Base-by-base conservation (phyloP, 2,888 invertebrate genomes). In the Bhutanitis thaidina region DNA sequence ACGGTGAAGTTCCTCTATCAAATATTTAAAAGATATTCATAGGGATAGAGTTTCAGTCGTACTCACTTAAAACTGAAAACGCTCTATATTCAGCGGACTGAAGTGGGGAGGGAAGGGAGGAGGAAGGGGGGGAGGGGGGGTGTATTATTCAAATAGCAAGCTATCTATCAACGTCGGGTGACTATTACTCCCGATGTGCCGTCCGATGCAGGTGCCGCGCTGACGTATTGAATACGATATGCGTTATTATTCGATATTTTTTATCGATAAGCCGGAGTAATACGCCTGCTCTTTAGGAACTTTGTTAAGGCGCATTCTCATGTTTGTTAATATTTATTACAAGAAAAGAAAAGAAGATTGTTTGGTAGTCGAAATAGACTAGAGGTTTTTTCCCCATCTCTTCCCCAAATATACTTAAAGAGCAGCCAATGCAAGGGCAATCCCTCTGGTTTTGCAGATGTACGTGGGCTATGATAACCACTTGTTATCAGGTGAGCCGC, bases 111-210 rank as follows among this genome's bases (percentile, higher is more conserved):
- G 39, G 39, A 10, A 13, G 44, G 3, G 7, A 27, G 13, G 44
- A 25, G 39, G 20, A 13, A 36, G 3, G 7, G 36, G 13, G 39
- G 39, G 20, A 13, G 44, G 3, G 7, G 36, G 13, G 44, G 47
- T 53, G 56, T 63, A 64, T 65, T 65, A 66, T 65, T 65, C 64
- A 69, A 67, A 67, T 63, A 57, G 61, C 2, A 36, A 36, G 34
- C 57, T 57, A 68, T 68, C 60, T 61, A 62, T 70, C 69, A 65
- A 59, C 53, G 66, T 62, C 67, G 57, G 37, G 39, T 44, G 55
- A 55, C 57, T 60, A 59, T 59, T 58, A 60, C 56, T 34, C 45
- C 37, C 56, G 55, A 51, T 49, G 46, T 40, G 55, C 54, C 57
- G 58, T 56, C 57, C 53, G 49, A 12, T 55, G 61, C 67, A 67